Evolutionary conservation across 2,797 vertebrate genomes (phyloP).

Genomic region (Gymnothorax javanicus): DNA sequence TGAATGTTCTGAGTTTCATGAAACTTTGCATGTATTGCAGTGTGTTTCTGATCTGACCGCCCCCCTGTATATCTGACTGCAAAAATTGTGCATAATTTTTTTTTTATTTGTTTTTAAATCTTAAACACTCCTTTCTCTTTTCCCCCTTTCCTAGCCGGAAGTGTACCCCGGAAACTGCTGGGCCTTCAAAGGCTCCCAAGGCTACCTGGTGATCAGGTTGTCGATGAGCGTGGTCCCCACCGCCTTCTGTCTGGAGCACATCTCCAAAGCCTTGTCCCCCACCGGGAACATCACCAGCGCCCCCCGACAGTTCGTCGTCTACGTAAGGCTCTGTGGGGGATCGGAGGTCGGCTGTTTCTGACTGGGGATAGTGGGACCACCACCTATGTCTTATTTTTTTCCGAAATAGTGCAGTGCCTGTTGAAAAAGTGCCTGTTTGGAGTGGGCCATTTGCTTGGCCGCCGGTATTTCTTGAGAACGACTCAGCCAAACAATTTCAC

Average conservation of each 20-base stretch:
- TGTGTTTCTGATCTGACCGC: too few species aligned
- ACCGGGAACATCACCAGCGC: slow-evolving; percentile 90
- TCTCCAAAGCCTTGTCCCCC: slow-evolving; percentile 87
- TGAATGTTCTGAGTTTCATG: too few species aligned
- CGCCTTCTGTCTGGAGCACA: slow-evolving; percentile 89
- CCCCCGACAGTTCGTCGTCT: slow-evolving; percentile 85
- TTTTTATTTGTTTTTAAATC: neutral
- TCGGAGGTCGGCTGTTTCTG: neutral
- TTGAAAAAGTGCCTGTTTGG: too few species aligned
- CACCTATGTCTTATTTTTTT: neutral
- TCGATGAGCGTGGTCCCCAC: slow-evolving; percentile 83
- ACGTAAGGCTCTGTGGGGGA: slow-evolving; percentile 72
- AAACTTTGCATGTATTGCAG: too few species aligned
- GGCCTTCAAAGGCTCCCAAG: slow-evolving; percentile 93
- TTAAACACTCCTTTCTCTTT: neutral
- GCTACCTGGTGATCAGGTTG: slow-evolving; percentile 88
- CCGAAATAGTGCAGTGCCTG: too few species aligned
- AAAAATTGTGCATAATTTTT: too few species aligned
- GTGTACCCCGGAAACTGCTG: slow-evolving; percentile 96
- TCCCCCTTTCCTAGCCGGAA: slow-evolving; percentile 76
- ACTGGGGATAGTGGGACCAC: neutral
- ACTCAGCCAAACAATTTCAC: too few species aligned
- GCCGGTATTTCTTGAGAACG: too few species aligned
- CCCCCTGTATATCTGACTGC: too few species aligned
- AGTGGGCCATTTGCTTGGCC: too few species aligned